Conservation (phyloP, 2,113 vertebrate species). For the Pandion haliaetus region DNA sequence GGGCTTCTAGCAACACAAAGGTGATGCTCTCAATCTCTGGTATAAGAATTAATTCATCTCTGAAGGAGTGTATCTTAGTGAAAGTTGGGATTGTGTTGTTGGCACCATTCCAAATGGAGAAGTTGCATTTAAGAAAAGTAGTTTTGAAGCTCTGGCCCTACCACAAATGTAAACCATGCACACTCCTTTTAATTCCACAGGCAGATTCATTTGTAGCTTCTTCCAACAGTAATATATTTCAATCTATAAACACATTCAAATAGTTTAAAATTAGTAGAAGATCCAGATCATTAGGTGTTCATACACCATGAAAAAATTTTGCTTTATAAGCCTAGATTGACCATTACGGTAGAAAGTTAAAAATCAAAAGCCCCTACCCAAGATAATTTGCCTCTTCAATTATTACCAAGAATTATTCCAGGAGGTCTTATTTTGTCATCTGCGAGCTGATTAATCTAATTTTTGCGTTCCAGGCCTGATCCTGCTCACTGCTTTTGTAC, state of each 20-base stretch:
- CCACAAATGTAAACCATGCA: not conserved
- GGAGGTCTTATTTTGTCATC: not conserved
- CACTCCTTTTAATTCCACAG: not conserved
- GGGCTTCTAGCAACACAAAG: slow-evolving; percentile 28
- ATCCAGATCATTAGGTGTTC: not conserved
- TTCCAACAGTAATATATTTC: not conserved
- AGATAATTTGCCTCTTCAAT: not conserved
- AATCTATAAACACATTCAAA: not conserved
- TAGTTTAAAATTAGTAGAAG: not conserved
- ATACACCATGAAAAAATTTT: not conserved
- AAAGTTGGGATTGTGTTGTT: not conserved
- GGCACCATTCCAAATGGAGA: not conserved
- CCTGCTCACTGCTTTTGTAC: not conserved
- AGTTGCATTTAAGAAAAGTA: not conserved
- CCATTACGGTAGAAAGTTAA: not conserved
- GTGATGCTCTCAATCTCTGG: slow-evolving; percentile 57
- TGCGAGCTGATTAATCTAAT: not conserved
- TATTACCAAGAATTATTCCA: not conserved
- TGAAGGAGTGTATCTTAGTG: not conserved
- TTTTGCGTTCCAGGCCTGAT: not conserved
- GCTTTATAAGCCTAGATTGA: not conserved
- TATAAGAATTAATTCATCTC: slow-evolving; percentile 42
- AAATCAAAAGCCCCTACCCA: not conserved
- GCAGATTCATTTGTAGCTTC: not conserved
- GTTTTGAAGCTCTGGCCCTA: not conserved